Evolutionary conservation across 2,888 invertebrate genomes (phyloP), one percentile per base, ranked within the genome.

Genomic region (Catotricha subobsoleta): DNA sequence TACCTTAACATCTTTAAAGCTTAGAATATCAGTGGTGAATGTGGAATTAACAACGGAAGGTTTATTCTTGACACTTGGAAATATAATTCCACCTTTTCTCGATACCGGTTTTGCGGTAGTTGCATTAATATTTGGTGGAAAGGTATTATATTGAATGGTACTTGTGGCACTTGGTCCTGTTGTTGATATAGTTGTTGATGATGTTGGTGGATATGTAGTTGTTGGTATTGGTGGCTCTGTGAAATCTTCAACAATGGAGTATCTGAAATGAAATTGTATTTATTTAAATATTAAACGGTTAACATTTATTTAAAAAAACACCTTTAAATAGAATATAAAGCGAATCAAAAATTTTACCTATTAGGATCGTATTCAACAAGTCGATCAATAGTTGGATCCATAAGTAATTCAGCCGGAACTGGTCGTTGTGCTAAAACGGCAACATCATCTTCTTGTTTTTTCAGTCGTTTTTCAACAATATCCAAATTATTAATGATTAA

Each of bases 11-110:
- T 86, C 84, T 65, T 82, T 83, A 56, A 80, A 71, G 49, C 76
- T 70, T 49, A 80, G 67, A 52, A 78, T 67, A 55, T 86, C 86
- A 9, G 79, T 79, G 36, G 80, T 71, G 59, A 84, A 83, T 38
- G 82, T 82, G 48, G 80, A 79, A 65, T 86, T 86, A 42, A 80
- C 78, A 45, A 80, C 74, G 48, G 81, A 76, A 18, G 88, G 87
- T 52, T 88, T 88, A 61, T 87, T 87, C 64, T 87, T 87, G 40
- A 87, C 81, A 57, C 86, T 86, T 9, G 88, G 88, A 64, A 88
- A 88, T 59, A 88, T 87, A 51, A 88, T 76, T 44, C 83, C 82
- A 29, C 83, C 80, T 62, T 83, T 84, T 47, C 82, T 71, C 44
- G 63, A 62, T 5, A 61, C 52, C 2, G 64, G 56, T 48, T 67